Percentiles rank a stretch among this genome's conserved stretches.
phyloP scores from a whole-genome alignment of 2,797 vertebrate genomes.

The Aldrovandia affinis region DNA sequence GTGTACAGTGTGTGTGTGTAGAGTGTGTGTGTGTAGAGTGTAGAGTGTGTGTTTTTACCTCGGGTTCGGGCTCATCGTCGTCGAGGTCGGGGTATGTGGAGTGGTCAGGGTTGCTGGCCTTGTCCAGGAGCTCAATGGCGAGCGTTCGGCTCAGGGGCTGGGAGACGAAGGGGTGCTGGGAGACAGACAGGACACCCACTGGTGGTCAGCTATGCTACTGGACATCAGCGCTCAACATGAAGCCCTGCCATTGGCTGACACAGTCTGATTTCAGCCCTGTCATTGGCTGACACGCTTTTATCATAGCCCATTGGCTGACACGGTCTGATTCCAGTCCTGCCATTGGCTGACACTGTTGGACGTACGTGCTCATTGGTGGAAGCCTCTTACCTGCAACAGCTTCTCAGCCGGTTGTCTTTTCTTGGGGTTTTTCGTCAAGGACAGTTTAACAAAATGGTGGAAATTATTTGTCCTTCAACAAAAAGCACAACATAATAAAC shows the following conservation, averaged over 20 bases:
- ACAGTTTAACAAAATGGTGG: slow-evolving; percentile 97
- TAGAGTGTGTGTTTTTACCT: slow-evolving; percentile 77
- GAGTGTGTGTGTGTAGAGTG: too few relatives aligned
- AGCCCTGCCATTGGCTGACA: background rate
- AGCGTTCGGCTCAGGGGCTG: slow-evolving; percentile 93
- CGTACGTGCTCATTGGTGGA: background rate
- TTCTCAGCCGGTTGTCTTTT: slow-evolving; percentile 95
- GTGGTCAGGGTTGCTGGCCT: slow-evolving; percentile 96
- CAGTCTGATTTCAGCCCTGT: background rate
- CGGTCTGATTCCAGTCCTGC: background rate
- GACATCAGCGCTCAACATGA: background rate
- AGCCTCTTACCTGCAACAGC: slow-evolving; percentile 84
- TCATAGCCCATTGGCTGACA: background rate
- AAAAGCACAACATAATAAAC: background rate
- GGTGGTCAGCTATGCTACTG: background rate
- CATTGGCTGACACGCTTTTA: too few relatives aligned
- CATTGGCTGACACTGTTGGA: background rate
- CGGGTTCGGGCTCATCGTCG: slow-evolving; percentile 79
- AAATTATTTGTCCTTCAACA: slow-evolving; percentile 91
- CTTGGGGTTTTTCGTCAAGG: slow-evolving; percentile 95
- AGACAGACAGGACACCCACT: slow-evolving; percentile 36
- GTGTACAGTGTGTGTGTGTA: too few relatives aligned
- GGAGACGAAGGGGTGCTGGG: slow-evolving; percentile 93
- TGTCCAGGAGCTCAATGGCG: slow-evolving; percentile 96
- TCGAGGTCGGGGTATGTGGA: slow-evolving; percentile 85